Percentiles rank a stretch among this genome's conserved stretches.
Conservation (phyloP, 2,888 invertebrate species). For the Athalia circularis region DNA sequence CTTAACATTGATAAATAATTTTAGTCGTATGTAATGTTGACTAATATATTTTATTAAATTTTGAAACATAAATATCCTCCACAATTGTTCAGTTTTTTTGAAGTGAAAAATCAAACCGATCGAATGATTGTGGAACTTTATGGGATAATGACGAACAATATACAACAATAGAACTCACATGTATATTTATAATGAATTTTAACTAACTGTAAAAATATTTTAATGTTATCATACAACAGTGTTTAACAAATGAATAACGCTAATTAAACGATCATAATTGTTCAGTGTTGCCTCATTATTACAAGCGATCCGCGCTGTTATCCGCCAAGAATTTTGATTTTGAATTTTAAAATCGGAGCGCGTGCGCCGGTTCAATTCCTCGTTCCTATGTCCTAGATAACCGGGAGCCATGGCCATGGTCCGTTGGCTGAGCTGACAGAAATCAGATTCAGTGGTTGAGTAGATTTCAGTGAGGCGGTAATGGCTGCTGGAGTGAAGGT, state of each 20-base stretch:
- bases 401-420: slow-evolving; percentile 31
- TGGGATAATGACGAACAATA: no score
- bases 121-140: no score
- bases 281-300: background rate
- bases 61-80: background rate
- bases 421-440: slow-evolving; percentile 77
- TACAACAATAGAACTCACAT: no score
- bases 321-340: slow-evolving; percentile 29
- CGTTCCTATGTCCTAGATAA: slow-evolving; percentile 52
- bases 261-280: no score
- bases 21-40: background rate
- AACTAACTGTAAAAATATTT: no score
- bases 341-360: slow-evolving; percentile 47
- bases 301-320: background rate
- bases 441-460: slow-evolving; percentile 28
- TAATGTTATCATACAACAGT: no score
- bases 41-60: slow-evolving; percentile 35
- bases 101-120: no score
- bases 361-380: slow-evolving; percentile 53
- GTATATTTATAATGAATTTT: no score
- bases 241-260: no score
- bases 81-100: background rate
- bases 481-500: slow-evolving; percentile 65
- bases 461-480: slow-evolving; percentile 57
- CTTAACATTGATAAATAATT: slow-evolving; percentile 25